Evolutionary conservation across 2,888 invertebrate species (phyloP).

Genomic region (Diarsia mendica): DNA sequence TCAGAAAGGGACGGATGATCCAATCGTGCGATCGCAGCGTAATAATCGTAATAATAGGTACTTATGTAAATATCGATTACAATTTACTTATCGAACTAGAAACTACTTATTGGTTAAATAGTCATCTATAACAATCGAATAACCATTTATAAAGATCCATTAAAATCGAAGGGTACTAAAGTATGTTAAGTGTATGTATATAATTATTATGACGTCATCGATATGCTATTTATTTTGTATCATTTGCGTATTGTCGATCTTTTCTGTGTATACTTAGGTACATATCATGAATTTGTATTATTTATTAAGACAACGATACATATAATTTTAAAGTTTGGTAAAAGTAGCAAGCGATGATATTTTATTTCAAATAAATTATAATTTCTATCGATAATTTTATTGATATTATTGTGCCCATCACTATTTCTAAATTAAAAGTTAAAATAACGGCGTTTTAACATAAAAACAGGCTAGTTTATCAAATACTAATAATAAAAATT

Average conservation of each 20-base stretch:
- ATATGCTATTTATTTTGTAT: slow-evolving; percentile 88
- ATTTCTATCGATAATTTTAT: slow-evolving; percentile 31
- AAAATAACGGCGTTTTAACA: not conserved
- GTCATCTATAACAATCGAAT: slow-evolving; percentile 86
- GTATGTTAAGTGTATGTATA: slow-evolving; percentile 87
- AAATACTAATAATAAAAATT: not conserved
- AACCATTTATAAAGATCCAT: slow-evolving; percentile 85
- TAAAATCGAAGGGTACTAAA: slow-evolving; percentile 89
- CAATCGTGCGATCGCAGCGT: slow-evolving; percentile 59
- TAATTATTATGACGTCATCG: slow-evolving; percentile 84
- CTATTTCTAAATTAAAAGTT: slow-evolving; percentile 4
- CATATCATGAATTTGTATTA: slow-evolving; percentile 88
- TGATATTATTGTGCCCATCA: not conserved
- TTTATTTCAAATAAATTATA: slow-evolving; percentile 6
- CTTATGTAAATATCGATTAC: slow-evolving; percentile 88
- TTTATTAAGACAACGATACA: slow-evolving; percentile 79
- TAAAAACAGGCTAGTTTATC: not conserved
- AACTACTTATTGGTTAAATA: slow-evolving; percentile 81
- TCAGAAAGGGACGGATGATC: slow-evolving; percentile 58
- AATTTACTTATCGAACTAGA: slow-evolving; percentile 79
- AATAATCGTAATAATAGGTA: slow-evolving; percentile 80
- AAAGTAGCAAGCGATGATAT: slow-evolving; percentile 63
- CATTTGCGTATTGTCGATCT: slow-evolving; percentile 85
- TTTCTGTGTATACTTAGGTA: slow-evolving; percentile 89
- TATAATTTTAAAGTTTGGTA: slow-evolving; percentile 69